Percentiles rank a stretch among this genome's conserved stretches.
Conservation (phyloP, 2,113 vertebrate species). For the Cyanocitta stelleri region DNA sequence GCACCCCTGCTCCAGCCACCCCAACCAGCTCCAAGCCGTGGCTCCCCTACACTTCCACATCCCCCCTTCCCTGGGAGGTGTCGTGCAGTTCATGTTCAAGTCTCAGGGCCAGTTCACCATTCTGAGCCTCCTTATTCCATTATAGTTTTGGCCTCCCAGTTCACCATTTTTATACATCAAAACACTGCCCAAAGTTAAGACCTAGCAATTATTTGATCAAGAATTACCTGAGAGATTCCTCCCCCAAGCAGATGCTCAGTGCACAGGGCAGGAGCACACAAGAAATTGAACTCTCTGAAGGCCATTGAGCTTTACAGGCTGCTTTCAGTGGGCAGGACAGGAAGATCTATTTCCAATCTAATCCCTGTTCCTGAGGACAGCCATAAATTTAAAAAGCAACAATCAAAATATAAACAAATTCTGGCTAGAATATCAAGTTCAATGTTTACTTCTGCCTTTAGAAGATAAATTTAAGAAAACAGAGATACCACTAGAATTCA, state of each 20-base stretch:
- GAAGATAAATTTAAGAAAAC: background rate
- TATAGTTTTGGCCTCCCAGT: background rate
- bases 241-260: background rate
- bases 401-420: background rate
- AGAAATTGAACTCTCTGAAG: background rate
- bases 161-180: background rate
- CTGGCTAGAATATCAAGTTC: background rate
- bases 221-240: background rate
- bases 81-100: background rate
- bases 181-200: background rate
- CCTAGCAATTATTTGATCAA: background rate
- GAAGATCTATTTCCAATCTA: background rate
- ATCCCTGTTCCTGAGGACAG: background rate
- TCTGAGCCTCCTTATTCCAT: background rate
- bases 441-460: background rate
- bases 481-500: background rate
- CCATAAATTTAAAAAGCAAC: background rate
- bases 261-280: background rate
- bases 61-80: background rate
- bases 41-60: background rate
- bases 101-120: background rate
- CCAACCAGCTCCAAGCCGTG: accelerated
- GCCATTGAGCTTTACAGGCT: background rate
- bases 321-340: background rate
- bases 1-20: no score